Evolutionary conservation across 2,797 vertebrate genomes (phyloP).

Genomic region (Morelia viridis): DNA sequence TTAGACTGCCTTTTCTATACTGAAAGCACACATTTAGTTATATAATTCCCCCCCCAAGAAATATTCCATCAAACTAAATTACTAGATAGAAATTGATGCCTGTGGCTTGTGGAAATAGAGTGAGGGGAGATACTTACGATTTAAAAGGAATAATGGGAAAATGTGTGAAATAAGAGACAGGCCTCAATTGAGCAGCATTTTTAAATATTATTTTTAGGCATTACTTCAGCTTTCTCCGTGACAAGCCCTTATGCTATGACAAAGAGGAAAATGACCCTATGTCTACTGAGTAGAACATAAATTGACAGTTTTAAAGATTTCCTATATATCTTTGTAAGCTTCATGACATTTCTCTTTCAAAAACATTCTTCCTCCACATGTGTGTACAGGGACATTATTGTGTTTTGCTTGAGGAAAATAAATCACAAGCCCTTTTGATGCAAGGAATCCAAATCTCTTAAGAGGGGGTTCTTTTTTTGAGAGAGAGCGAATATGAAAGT

Average conservation of each 20-base stretch:
- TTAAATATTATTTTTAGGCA: not conserved
- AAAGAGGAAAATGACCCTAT: not conserved
- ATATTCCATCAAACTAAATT: constrained; percentile 50
- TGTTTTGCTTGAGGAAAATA: not conserved
- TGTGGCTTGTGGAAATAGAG: constrained; percentile 13
- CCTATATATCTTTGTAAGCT: constrained; percentile 2
- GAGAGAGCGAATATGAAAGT: not conserved
- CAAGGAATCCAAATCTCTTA: not conserved
- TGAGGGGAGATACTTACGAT: not conserved
- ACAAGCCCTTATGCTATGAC: not conserved
- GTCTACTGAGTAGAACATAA: not conserved
- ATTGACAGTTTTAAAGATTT: not conserved
- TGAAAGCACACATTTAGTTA: constrained; percentile 48
- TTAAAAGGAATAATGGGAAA: constrained; percentile 37
- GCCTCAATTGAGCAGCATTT: not conserved
- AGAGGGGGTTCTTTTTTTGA: not conserved
- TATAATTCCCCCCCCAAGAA: constrained; percentile 35
- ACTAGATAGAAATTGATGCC: constrained; percentile 35
- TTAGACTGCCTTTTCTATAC: constrained; percentile 42
- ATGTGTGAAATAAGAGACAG: constrained; percentile 14
- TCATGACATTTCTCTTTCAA: not conserved
- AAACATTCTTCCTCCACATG: not conserved
- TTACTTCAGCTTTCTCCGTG: not conserved
- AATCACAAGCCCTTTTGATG: not conserved
- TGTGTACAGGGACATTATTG: not conserved